Evolutionary conservation across 2,113 vertebrate genomes (phyloP).

Genomic region (Podarcis raffonei): DNA sequence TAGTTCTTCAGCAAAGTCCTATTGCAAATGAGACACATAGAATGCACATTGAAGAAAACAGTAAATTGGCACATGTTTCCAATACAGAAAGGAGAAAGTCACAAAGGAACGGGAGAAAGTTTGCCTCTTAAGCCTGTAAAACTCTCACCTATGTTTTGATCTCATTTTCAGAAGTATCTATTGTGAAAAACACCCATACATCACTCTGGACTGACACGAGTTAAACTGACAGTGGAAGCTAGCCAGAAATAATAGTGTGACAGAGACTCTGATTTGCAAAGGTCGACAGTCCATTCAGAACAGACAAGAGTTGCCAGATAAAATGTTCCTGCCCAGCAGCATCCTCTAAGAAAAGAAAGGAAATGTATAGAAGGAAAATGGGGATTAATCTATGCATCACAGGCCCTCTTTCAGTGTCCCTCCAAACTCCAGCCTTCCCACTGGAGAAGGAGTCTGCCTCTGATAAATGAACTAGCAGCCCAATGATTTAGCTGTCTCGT

Average conservation of each 20-base stretch:
- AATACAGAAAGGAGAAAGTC: too few relatives aligned
- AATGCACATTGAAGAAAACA: too few relatives aligned
- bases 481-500: not conserved
- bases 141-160: not conserved
- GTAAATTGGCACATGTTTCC: too few relatives aligned
- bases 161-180: constrained; percentile 2
- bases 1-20: too few relatives aligned
- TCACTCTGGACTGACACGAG: not conserved
- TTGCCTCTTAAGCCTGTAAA: too few relatives aligned
- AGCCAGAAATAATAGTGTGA: not conserved
- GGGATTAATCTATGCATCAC: constrained; percentile 47
- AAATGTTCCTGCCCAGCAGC: not conserved
- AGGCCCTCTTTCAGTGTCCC: constrained; percentile 42
- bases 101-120: too few relatives aligned
- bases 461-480: constrained; percentile 44
- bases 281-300: constrained; percentile 39
- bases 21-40: too few relatives aligned
- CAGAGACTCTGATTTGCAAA: constrained; percentile 3
- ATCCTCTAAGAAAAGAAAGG: not conserved
- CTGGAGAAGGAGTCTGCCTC: constrained; percentile 37
- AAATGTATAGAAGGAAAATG: constrained; percentile 42
- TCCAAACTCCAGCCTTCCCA: constrained; percentile 19
- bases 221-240: not conserved
- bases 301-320: constrained; percentile 31
- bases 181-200: not conserved